Base-by-base conservation (phyloP, 1,140 invertebrate genomes). In the Rhagoletis zephyria region DNA sequence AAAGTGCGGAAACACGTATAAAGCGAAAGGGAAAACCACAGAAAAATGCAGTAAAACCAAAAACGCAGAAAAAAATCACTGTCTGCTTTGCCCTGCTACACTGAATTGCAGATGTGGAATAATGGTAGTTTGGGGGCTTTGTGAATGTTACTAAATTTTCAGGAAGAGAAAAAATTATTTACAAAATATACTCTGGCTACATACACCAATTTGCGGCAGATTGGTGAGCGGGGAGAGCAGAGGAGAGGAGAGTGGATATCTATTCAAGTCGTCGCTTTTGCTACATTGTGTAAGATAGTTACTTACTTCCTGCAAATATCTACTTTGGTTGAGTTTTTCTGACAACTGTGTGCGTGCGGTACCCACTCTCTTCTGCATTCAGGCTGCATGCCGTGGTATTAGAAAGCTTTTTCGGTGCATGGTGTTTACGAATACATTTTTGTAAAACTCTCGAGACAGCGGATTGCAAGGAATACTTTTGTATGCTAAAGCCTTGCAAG, bases 261-360 rank as follows among this genome's bases (percentile, higher is more conserved):
- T 81, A 59, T 51, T 81, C 45, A 81, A 81, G 74, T 81, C 48
- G 70, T 48, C 56, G 48, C 48, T 56, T 59, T 56, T 59, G 74
- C 45, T 51, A 42, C 74, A 48, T 81, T 81, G 45, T 81, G 74
- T 56, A 81, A 81, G 48, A 81, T 81, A n/a, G 74, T 81, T 81
- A 81, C 74, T 56, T 56, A 81, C n/a, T 81, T 81, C 74, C 74
- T 9, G 30, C 40, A 12, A 77, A 30, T 30, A 30, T 19, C 42
- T 42, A 70, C 70, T 77, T 12, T n/a, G 16, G 74, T 81, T 81
- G 6, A n/a, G 45, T 81, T 81, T 81, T 74, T 56, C 16, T 81
- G 74, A 16, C 74, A 81, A 51, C 45, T 45, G 16, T n/a, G 70
- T 30, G 30, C 30, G 30, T 30, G 30, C 0, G 30, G 30, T 81